Evolutionary conservation across 2,888 invertebrate genomes (phyloP), one percentile per base, ranked within the genome.

Genomic region (Nomada ruficornis): DNA sequence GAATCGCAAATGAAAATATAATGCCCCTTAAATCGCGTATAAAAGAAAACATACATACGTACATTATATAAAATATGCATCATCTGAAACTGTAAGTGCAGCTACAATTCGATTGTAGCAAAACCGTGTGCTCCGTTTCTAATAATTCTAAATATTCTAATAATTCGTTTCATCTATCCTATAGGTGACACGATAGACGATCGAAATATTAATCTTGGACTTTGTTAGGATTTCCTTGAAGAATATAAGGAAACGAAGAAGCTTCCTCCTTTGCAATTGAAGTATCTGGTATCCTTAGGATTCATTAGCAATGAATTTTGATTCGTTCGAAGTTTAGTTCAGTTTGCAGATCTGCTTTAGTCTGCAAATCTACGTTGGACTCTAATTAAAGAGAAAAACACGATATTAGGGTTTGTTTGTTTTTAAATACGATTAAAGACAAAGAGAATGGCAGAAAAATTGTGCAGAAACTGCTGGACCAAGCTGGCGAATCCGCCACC

Each of bases 1-100:
- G 50, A 7, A 65, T 65, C 4, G 29, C 4, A n/a, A 18, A 68
- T 42, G 15, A 67, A n/a, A 54, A 23, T 55, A 67, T 20, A 52
- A 52, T 52, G 4, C 2, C 11, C 18, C 50, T 62, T 64, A 54
- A 64, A 55, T 72, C n/a, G 15, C 23, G 10, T 20, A 64, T 44
- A 73, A 55, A 63, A 29, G 55, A 62, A 44, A 23, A n/a, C 44
- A n/a, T 47, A 50, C 59, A 15, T 29, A 60, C 42, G 3, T 44
- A 20, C 29, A 65, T 77, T 72, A 65, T 50, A 65, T 77, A 72
- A 77, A 71, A 72, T 64, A 42, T 67, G 23, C 52, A 67, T 73
- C 60, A 77, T 73, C 1, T 15, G 74, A 73, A 60, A 67, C 26
- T 47, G 59, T 23, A 75, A 29, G n/a, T 55, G 18, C 47, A 68